These are phyloP conservation scores for Nasonia oneida DNA, from an alignment of 2,888 invertebrate genomes.

Conservation along the genomic window DNA sequence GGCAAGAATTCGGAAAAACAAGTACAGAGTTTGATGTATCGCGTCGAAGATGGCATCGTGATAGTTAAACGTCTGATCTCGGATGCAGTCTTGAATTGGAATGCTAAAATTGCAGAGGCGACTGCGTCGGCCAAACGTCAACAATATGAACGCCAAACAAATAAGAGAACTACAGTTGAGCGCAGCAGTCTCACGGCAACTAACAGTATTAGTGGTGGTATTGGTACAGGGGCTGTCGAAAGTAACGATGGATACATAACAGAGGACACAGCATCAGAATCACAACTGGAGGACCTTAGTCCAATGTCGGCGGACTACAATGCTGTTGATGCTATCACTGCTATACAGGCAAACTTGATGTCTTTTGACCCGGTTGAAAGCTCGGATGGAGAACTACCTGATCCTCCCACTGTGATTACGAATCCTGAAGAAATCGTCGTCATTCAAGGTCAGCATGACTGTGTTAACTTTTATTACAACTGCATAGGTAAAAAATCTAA, in stretches of 20 bases:
- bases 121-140: slow-evolving; percentile 66
- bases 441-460: slow-evolving; percentile 65
- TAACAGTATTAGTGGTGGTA: slow-evolving; percentile 56
- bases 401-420: slow-evolving; percentile 57
- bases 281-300: slow-evolving; percentile 76
- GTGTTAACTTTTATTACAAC: background rate
- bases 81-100: slow-evolving; percentile 88
- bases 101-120: slow-evolving; percentile 80
- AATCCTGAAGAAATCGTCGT: slow-evolving; percentile 74
- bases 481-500: background rate
- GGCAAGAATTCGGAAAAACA: slow-evolving; percentile 66
- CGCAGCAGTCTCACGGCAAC: slow-evolving; percentile 62
- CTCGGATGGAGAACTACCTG: slow-evolving; percentile 71
- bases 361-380: slow-evolving; percentile 67
- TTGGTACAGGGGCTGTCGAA: slow-evolving; percentile 66
- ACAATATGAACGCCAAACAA: slow-evolving; percentile 77
- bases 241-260: slow-evolving; percentile 74
- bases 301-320: slow-evolving; percentile 77
- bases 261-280: slow-evolving; percentile 75
- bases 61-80: slow-evolving; percentile 85
- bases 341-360: slow-evolving; percentile 64
- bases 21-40: slow-evolving; percentile 73
- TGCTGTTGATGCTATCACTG: slow-evolving; percentile 73
- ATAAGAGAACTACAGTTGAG: slow-evolving; percentile 68
- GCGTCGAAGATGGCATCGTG: slow-evolving; percentile 83